Evolutionary conservation across 2,113 vertebrate genomes (phyloP).

Genomic region (Cygnus atratus): DNA sequence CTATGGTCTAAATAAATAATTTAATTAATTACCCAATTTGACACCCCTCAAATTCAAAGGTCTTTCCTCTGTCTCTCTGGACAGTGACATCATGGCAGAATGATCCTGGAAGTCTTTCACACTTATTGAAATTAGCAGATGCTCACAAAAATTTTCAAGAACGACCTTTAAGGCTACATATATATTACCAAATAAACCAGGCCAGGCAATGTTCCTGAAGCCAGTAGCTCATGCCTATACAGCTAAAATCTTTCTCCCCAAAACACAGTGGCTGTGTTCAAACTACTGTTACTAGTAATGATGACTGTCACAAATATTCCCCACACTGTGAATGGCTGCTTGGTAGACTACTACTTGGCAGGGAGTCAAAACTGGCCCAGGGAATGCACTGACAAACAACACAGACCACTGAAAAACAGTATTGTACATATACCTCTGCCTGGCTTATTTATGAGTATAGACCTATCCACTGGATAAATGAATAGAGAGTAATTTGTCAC

Average conservation of each 20-base stretch:
- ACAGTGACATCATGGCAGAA: not conserved
- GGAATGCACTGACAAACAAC: not conserved
- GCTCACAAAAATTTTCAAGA: not conserved
- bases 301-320: not conserved
- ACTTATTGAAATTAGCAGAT: not conserved
- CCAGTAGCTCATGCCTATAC: not conserved
- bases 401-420: not conserved
- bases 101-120: not conserved
- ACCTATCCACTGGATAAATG: not conserved
- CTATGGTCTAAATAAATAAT: not conserved
- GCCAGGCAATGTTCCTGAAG: not conserved
- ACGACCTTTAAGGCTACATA: not conserved
- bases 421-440: not conserved
- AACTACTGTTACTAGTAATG: not conserved
- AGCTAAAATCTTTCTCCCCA: not conserved
- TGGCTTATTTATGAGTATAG: not conserved
- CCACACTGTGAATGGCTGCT: not conserved
- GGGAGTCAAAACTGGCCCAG: not conserved
- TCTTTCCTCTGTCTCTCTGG: not conserved
- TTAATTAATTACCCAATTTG: not conserved
- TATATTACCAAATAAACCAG: not conserved
- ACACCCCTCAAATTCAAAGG: not conserved
- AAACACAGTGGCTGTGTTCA: not conserved
- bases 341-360: not conserved
- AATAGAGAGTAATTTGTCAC: not conserved